phyloP scores from a whole-genome alignment of 2,797 vertebrate species.

The Chiropotes sagulatus region DNA sequence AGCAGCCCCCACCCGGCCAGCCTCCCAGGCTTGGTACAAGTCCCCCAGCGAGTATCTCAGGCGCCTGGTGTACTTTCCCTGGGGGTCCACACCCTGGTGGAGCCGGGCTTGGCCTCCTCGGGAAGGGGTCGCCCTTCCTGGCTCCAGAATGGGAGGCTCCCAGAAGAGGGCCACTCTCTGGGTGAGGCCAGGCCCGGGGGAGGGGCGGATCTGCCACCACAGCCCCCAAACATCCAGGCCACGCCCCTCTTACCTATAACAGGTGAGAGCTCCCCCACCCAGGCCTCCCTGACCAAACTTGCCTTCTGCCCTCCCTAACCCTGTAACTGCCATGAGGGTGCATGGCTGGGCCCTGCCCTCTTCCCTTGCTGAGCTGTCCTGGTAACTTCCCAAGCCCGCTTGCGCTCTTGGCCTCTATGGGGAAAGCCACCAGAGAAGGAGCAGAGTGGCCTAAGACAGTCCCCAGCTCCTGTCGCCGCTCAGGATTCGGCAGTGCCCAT shows the following conservation, averaged over 20 bases:
- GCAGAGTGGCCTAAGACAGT: neutral
- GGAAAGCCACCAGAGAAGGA: neutral
- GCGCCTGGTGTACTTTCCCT: neutral
- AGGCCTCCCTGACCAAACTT: neutral
- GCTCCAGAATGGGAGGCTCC: neutral
- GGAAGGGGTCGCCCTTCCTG: neutral
- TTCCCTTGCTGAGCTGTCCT: neutral
- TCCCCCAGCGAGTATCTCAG: rapidly evolving
- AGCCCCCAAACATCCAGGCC: neutral
- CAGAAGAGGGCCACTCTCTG: neutral
- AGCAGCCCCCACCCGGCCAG: neutral
- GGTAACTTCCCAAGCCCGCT: neutral
- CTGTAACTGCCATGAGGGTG: neutral
- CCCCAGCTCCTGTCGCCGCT: too few species aligned
- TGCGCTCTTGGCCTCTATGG: rapidly evolving
- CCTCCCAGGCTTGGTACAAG: neutral
- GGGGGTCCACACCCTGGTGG: neutral
- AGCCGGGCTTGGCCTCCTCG: neutral
- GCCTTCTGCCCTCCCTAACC: neutral
- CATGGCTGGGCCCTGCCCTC: neutral
- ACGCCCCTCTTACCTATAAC: neutral
- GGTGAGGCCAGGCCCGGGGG: neutral
- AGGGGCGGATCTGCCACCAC: neutral
- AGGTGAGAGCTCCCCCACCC: neutral
- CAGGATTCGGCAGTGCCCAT: rapidly evolving